Conservation (phyloP, 2,888 invertebrate species). For the Linyphia triangularis region DNA sequence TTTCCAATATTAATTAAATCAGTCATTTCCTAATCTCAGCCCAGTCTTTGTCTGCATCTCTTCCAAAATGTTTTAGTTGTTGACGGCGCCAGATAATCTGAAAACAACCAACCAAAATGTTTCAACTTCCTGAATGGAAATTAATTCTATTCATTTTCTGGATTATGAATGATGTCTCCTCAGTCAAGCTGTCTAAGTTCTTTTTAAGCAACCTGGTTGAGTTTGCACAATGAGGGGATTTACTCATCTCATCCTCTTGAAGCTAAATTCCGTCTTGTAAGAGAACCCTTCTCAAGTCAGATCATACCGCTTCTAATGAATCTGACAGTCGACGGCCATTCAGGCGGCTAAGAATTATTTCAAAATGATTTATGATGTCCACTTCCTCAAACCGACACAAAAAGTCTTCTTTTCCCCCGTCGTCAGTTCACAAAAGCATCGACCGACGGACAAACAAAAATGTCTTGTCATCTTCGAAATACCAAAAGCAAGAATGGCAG, state of each 20-base stretch:
- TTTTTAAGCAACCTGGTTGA: background rate
- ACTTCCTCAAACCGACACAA: background rate
- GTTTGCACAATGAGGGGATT: background rate
- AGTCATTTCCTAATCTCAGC: background rate
- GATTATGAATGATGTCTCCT: background rate
- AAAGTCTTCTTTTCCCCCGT: background rate
- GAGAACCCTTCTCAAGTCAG: too few relatives aligned
- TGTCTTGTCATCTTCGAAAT: background rate
- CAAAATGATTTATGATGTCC: conserved; percentile 24
- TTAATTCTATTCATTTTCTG: background rate
- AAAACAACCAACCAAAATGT: too few relatives aligned
- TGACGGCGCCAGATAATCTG: too few relatives aligned
- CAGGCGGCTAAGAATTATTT: conserved; percentile 10
- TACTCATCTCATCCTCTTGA: too few relatives aligned
- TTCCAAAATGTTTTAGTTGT: too few relatives aligned
- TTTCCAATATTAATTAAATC: background rate
- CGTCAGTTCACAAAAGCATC: background rate
- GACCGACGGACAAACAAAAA: background rate
- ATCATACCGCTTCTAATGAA: background rate
- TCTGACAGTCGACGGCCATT: conserved; percentile 14
- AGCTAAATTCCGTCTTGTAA: too few relatives aligned
- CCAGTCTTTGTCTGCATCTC: too few relatives aligned
- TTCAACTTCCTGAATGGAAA: background rate
- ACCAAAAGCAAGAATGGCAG: background rate
- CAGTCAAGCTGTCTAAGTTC: background rate